These are phyloP conservation scores for Chelon auratus DNA, from an alignment of 2,797 vertebrate genomes.

Conservation along the genomic window DNA sequence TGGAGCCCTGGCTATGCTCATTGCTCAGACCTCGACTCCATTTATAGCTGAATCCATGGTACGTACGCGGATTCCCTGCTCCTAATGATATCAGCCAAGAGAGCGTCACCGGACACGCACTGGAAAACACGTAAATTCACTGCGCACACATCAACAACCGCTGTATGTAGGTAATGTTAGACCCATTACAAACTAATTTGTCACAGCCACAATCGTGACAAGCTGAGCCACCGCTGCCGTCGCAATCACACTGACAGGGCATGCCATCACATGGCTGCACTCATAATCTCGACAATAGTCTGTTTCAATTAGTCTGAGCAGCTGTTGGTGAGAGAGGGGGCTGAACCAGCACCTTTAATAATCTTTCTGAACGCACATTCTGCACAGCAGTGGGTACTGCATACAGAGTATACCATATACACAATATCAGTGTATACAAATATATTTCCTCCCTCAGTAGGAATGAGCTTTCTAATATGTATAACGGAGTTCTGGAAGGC, in stretches of 20 bases:
- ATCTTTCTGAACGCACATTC: neutral
- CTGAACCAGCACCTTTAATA: constrained; percentile 13
- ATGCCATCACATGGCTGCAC: constrained; percentile 26
- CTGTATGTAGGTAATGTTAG: neutral
- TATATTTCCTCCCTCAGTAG: neutral
- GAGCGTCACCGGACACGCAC: neutral
- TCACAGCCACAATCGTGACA: constrained; percentile 13
- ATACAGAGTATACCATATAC: neutral
- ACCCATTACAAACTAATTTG: constrained; percentile 16
- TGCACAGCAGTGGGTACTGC: too few species aligned
- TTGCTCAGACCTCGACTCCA: neutral
- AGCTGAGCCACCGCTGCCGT: constrained; percentile 15
- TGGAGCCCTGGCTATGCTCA: neutral
- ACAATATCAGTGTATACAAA: neutral
- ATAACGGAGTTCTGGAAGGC: constrained; percentile 34
- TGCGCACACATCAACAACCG: neutral
- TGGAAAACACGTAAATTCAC: neutral
- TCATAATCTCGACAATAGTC: constrained; percentile 22
- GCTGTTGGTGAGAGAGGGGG: neutral
- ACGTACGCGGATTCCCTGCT: neutral
- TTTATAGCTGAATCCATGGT: constrained; percentile 1
- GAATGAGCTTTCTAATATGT: constrained; percentile 26
- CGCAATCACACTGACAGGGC: constrained; percentile 29
- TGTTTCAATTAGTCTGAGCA: constrained; percentile 28
- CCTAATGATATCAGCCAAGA: neutral